A percentile compares a stretch with the other conserved stretches of the same genome.
Evolutionary conservation across 2,888 invertebrate genomes (phyloP).

Genomic region (Drosophila nr. perissopoda): DNA sequence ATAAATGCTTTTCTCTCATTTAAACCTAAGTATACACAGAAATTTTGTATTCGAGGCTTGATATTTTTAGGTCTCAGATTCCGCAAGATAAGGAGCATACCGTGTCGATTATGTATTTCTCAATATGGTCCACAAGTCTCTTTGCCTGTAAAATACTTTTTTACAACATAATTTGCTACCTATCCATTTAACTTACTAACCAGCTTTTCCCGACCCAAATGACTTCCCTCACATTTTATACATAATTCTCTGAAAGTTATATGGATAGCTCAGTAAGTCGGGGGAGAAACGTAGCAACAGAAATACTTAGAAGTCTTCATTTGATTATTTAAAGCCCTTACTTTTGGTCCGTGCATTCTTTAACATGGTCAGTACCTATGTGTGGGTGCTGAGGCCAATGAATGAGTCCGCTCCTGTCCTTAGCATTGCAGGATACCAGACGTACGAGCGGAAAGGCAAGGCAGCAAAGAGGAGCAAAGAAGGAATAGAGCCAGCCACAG

Average conservation of each 20-base stretch:
- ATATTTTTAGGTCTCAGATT: background rate
- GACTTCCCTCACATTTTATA: background rate
- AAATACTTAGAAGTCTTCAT: background rate
- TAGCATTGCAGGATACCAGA: conserved; percentile 9
- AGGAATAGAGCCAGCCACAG: conserved; percentile 32
- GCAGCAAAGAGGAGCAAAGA: background rate
- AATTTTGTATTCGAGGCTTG: background rate
- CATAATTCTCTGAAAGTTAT: background rate
- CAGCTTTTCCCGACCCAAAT: background rate
- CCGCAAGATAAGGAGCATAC: background rate
- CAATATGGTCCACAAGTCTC: background rate
- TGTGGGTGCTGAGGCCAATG: background rate
- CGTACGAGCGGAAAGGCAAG: background rate
- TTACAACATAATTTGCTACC: background rate
- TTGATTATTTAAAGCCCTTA: background rate
- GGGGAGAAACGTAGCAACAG: background rate
- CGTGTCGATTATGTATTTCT: background rate
- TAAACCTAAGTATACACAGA: background rate
- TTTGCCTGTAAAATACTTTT: background rate
- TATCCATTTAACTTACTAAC: background rate
- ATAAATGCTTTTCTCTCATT: background rate
- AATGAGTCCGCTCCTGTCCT: conserved; percentile 15
- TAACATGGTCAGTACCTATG: background rate
- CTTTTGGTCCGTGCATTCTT: background rate
- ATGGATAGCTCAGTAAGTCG: too few species aligned